These are phyloP conservation scores for Amblyopsis rosae DNA, from an alignment of 2,113 vertebrate genomes.

Conservation along the genomic window DNA sequence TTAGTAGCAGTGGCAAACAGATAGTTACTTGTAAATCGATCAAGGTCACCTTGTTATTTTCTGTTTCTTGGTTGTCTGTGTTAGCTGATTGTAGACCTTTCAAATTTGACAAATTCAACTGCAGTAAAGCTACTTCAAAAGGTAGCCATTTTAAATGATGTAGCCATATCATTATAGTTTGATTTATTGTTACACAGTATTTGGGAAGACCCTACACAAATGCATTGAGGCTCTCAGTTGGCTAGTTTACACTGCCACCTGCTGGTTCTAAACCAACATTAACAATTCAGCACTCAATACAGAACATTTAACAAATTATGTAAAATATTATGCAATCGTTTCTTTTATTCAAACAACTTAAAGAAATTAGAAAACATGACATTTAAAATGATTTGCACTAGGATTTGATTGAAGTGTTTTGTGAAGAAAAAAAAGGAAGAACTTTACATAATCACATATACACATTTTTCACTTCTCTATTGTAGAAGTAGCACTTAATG, in stretches of 20 bases:
- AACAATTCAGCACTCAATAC: neutral
- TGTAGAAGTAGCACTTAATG: too few species aligned
- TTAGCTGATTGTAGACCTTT: neutral
- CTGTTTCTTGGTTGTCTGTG: neutral
- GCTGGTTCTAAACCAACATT: conserved; percentile 23
- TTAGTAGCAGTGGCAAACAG: conserved; percentile 40
- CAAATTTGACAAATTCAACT: neutral
- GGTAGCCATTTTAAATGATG: neutral
- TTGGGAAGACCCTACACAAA: neutral
- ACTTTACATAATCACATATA: neutral
- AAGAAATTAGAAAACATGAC: too few species aligned
- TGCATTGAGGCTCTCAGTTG: conserved; percentile 30
- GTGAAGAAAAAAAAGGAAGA: neutral
- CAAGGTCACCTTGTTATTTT: conserved; percentile 42
- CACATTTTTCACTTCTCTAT: neutral
- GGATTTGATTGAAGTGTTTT: neutral
- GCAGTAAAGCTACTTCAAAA: too few species aligned
- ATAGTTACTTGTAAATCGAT: conserved; percentile 45
- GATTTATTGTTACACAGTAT: neutral
- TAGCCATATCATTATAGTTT: neutral
- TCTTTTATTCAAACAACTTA: neutral
- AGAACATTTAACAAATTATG: neutral
- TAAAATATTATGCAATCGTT: neutral
- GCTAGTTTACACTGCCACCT: conserved; percentile 52
- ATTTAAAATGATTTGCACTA: neutral